Evolutionary conservation across 1,140 invertebrate genomes (phyloP).

Genomic region (Drosophila kikkawai): DNA sequence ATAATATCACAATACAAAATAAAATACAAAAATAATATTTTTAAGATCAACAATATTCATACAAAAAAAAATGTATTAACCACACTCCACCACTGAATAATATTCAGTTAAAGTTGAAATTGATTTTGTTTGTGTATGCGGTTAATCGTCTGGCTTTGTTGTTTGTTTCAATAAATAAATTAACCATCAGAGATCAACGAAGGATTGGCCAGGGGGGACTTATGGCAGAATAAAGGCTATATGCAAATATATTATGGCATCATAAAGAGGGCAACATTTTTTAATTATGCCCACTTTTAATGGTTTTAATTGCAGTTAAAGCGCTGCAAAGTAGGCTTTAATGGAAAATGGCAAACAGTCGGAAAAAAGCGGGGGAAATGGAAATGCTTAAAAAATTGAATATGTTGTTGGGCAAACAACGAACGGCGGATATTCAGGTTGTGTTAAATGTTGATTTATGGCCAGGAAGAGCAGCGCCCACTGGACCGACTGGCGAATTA

Average conservation of each 20-base stretch:
- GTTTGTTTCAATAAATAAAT: slow-evolving; percentile 47
- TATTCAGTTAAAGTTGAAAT: slow-evolving; percentile 6
- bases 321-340: slow-evolving; percentile 56
- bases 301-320: slow-evolving; percentile 59
- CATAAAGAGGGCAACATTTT: slow-evolving; percentile 58
- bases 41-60: background rate
- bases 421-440: slow-evolving; percentile 42
- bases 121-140: slow-evolving; percentile 17
- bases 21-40: background rate
- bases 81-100: slow-evolving; percentile 1
- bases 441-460: slow-evolving; percentile 59
- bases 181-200: slow-evolving; percentile 39
- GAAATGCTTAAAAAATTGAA: slow-evolving; percentile 38
- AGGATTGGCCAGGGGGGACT: slow-evolving; percentile 7
- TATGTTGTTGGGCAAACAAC: slow-evolving; percentile 22
- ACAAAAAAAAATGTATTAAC: background rate
- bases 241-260: slow-evolving; percentile 55
- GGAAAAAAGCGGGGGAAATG: slow-evolving; percentile 1
- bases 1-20: background rate
- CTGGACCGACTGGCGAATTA: slow-evolving; percentile 18
- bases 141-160: slow-evolving; percentile 35
- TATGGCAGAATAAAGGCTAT: slow-evolving; percentile 38
- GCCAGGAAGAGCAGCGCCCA: slow-evolving; percentile 22
- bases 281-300: slow-evolving; percentile 62
- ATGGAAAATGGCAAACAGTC: slow-evolving; percentile 22